Base-by-base conservation (phyloP, 2,113 vertebrate genomes). In the Cisticola juncidis region DNA sequence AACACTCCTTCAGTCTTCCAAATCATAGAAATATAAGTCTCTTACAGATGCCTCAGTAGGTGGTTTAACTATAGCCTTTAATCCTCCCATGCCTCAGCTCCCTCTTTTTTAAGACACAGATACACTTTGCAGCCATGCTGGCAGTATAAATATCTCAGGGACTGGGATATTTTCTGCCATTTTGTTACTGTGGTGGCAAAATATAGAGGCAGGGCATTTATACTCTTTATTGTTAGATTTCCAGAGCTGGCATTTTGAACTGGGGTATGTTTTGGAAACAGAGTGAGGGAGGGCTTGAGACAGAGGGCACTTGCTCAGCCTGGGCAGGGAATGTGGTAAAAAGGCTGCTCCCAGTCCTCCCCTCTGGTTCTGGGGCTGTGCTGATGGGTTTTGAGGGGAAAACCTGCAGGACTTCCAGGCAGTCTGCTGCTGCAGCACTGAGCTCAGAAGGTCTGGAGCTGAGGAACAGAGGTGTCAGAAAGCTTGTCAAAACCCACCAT, bases 171-270 rank as follows among this genome's bases (percentile, higher is more conserved):
- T 84, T 95, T 88, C 58, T 81, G 45, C 9, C 82, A 16, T 17
- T 51, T 82, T 70, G 40, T 80, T 80, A 58, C 93, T 70, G 71
- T 57, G 38, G 24, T 65, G 90, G 45, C 57, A 94, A 93, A 94
- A 82, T 48, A 77, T 3, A 44, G 26, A 48, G 48, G n/a, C 65
- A 80, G 28, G 61, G 40, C 36, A 45, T 72, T 72, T 9, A 38
- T 9, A n/a, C 23, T 60, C 14, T 66, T 94, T 60, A 29, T 38
- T 72, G 28, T 69, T 64, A 18, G 19, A 57, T 79, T 85, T 76
- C n/a, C 81, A 87, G 56, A 51, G 9, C 14, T 79, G 69, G 12
- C 12, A 51, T 89, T 91, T 81, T 79, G 79, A 91, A 44, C 12
- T 35, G 14, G 5, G 33, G 22, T 15, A 3, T 74, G 40, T 71